Conservation (phyloP, 2,113 vertebrate species). For the Pterophyllum scalare region DNA sequence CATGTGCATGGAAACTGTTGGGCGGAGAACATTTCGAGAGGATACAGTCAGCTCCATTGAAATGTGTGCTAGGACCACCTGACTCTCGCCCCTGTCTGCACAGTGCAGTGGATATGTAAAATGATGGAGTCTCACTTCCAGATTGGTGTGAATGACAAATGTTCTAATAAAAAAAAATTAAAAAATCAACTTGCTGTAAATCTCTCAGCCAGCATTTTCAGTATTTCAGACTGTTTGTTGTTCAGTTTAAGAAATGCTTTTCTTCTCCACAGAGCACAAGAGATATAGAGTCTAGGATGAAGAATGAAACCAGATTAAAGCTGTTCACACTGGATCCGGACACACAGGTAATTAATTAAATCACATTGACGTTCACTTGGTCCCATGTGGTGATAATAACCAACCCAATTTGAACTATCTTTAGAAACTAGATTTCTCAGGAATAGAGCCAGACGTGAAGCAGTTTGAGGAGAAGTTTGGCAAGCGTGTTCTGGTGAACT, state of each 20-base stretch:
- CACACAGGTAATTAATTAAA: slow-evolving; percentile 89
- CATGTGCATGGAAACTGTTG: slow-evolving; percentile 53
- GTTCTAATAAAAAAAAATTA: slow-evolving; percentile 36
- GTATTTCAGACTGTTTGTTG: slow-evolving; percentile 2
- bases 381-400: neutral
- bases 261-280: slow-evolving; percentile 84
- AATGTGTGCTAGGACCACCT: slow-evolving; percentile 42
- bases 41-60: slow-evolving; percentile 26
- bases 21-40: slow-evolving; percentile 43
- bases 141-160: slow-evolving; percentile 22
- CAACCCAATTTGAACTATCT: slow-evolving; percentile 38
- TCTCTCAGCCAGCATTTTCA: slow-evolving; percentile 6
- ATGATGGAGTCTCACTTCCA: slow-evolving; percentile 46
- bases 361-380: neutral
- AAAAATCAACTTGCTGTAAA: neutral
- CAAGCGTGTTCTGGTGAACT: slow-evolving; percentile 94
- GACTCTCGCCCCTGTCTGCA: slow-evolving; percentile 32
- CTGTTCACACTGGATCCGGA: slow-evolving; percentile 97
- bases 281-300: slow-evolving; percentile 93
- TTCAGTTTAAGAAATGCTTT: slow-evolving; percentile 31
- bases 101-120: slow-evolving; percentile 34
- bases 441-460: slow-evolving; percentile 92
- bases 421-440: slow-evolving; percentile 95
- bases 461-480: slow-evolving; percentile 98
- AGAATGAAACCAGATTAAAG: slow-evolving; percentile 92